phyloP scores from a whole-genome alignment of 2,888 invertebrate genomes.

The Drosophila hawaiiensis region DNA sequence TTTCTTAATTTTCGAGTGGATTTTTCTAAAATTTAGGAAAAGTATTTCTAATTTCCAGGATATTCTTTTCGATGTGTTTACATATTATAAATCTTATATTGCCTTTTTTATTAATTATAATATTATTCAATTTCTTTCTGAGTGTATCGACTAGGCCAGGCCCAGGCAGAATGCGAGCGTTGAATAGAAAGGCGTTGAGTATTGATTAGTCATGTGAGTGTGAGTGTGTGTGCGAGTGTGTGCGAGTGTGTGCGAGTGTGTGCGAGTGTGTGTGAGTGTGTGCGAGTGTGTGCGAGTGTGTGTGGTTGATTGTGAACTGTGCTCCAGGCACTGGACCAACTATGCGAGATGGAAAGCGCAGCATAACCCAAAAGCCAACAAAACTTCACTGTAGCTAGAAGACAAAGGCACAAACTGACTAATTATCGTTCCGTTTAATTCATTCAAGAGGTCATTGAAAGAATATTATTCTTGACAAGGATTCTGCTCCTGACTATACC shows the following conservation, averaged over 20 bases:
- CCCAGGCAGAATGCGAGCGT: conserved; percentile 42
- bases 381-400: not conserved
- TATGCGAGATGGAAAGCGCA: conserved; percentile 32
- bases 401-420: too few relatives aligned
- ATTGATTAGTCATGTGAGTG: conserved; percentile 79
- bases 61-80: not conserved
- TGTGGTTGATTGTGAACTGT: conserved; percentile 10
- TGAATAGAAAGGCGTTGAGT: conserved; percentile 68
- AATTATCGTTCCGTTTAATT: not conserved
- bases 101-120: not conserved
- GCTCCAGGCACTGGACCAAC: conserved; percentile 31
- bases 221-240: conserved; percentile 23
- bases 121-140: not conserved
- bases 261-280: not conserved
- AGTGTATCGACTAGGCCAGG: conserved; percentile 12
- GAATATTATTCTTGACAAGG: not conserved
- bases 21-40: not conserved
- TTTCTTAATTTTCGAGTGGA: not conserved
- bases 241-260: not conserved
- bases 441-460: not conserved
- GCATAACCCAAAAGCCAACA: not conserved
- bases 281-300: conserved; percentile 25
- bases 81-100: not conserved
- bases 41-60: not conserved
- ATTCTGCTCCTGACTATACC: not conserved